phyloP scores from a whole-genome alignment of 2,797 vertebrate genomes.

The Anolis apletophallus region DNA sequence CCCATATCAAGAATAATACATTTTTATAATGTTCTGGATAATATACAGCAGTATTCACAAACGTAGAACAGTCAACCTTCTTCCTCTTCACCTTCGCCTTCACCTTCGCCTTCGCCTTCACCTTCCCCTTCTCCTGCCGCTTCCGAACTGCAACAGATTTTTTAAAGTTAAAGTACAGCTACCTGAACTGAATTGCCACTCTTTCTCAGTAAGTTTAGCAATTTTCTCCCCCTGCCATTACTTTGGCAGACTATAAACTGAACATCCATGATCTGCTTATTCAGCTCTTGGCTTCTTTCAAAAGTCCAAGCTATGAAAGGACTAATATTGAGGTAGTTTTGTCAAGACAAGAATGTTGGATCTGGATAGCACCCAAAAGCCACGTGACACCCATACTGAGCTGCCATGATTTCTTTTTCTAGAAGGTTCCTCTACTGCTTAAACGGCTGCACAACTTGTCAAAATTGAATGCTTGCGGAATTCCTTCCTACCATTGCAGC shows the following conservation, averaged over 20 bases:
- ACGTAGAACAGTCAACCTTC: background rate
- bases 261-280: background rate
- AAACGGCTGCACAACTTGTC: background rate
- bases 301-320: background rate
- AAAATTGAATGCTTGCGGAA: background rate
- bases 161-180: background rate
- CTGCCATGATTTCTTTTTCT: background rate
- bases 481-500: background rate
- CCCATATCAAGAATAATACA: background rate
- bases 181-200: background rate
- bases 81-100: background rate
- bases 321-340: too few species aligned
- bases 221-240: background rate
- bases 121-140: background rate
- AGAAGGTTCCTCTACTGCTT: background rate
- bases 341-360: background rate
- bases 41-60: conserved; percentile 9
- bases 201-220: background rate
- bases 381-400: background rate
- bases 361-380: background rate
- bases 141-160: conserved; percentile 8
- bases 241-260: background rate
- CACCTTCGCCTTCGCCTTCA: background rate
- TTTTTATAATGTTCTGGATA: conserved; percentile 1
- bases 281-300: background rate